phyloP scores from a whole-genome alignment of 2,113 vertebrate species.

The Tetrax tetrax region DNA sequence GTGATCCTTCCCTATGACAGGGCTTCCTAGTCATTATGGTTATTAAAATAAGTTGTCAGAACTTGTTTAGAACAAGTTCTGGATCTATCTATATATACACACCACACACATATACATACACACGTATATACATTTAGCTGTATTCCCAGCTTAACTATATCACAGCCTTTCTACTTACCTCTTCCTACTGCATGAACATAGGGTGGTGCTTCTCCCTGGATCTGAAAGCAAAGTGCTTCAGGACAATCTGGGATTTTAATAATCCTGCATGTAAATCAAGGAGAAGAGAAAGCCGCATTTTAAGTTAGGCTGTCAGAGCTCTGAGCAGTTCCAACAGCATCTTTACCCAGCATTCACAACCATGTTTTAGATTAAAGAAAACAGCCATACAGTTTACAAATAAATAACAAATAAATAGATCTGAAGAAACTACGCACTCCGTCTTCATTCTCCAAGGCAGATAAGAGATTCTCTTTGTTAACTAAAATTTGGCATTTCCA shows the following conservation, averaged over 20 bases:
- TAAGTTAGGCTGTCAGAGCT: background rate
- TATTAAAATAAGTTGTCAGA: background rate
- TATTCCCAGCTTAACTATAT: background rate
- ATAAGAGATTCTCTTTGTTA: background rate
- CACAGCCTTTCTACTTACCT: slow-evolving; percentile 75
- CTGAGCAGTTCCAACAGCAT: background rate
- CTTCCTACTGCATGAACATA: slow-evolving; percentile 90
- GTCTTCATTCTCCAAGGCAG: background rate
- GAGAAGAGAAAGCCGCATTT: background rate
- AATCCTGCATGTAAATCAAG: slow-evolving; percentile 76
- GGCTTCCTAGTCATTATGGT: background rate
- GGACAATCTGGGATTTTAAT: slow-evolving; percentile 91
- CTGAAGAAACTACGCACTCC: background rate
- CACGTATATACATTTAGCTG: background rate
- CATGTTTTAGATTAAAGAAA: background rate
- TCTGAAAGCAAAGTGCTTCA: slow-evolving; percentile 89
- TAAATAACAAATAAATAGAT: background rate
- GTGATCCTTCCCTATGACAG: background rate
- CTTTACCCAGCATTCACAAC: background rate
- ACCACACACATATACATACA: background rate
- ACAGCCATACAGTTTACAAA: background rate
- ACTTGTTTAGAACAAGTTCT: background rate
- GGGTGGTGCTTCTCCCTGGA: slow-evolving; percentile 85
- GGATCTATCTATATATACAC: background rate
- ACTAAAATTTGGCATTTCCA: background rate